Evolutionary conservation across 1,140 invertebrate genomes (phyloP).

Genomic region (Phocides pigmalion): DNA sequence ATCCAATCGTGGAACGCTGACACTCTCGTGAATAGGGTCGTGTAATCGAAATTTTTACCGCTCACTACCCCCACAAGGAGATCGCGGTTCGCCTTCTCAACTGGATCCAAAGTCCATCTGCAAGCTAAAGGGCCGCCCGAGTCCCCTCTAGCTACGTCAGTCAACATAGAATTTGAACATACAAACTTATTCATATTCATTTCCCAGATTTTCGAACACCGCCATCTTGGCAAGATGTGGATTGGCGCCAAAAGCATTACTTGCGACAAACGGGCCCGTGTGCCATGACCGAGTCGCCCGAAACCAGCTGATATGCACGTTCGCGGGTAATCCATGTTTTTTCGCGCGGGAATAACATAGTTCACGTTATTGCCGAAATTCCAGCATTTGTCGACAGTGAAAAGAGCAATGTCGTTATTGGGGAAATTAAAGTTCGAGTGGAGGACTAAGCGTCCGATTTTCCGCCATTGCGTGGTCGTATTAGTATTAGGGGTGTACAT

Average conservation of each 20-base stretch:
- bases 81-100: slow-evolving; percentile 38
- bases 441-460: slow-evolving; percentile 42
- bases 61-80: slow-evolving; percentile 62
- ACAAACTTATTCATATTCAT: slow-evolving; percentile 64
- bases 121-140: slow-evolving; percentile 67
- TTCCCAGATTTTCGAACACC: slow-evolving; percentile 59
- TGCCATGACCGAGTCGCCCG: slow-evolving; percentile 41
- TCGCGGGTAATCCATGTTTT: slow-evolving; percentile 44
- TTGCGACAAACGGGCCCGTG: slow-evolving; percentile 32
- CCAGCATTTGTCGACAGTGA: slow-evolving; percentile 43
- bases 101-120: slow-evolving; percentile 45
- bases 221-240: slow-evolving; percentile 41
- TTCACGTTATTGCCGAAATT: slow-evolving; percentile 45
- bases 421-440: slow-evolving; percentile 59
- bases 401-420: slow-evolving; percentile 56
- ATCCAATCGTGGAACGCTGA: slow-evolving; percentile 61
- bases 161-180: slow-evolving; percentile 53
- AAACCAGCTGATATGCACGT: slow-evolving; percentile 55
- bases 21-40: slow-evolving; percentile 61
- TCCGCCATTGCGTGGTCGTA: slow-evolving; percentile 51
- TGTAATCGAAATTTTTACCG: slow-evolving; percentile 68
- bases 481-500: slow-evolving; percentile 47
- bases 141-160: slow-evolving; percentile 60
- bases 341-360: slow-evolving; percentile 45
- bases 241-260: slow-evolving; percentile 52